Evolutionary conservation across 2,797 vertebrate species (phyloP).

Genomic region (Lacerta viridis): DNA sequence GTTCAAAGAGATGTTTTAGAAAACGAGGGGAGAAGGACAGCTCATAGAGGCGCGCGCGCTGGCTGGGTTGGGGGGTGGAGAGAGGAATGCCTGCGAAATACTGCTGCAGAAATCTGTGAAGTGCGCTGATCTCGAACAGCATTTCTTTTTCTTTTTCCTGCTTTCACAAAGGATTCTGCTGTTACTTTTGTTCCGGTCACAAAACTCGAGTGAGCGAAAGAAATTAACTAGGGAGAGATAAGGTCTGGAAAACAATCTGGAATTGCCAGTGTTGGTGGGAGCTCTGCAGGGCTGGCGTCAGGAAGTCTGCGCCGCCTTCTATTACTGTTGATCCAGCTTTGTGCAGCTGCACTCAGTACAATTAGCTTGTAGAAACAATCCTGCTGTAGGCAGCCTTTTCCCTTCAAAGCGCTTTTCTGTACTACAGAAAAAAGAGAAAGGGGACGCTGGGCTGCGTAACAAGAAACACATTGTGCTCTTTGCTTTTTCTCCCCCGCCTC

Average conservation of each 20-base stretch:
- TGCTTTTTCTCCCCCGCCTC: not conserved
- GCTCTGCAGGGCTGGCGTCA: slow-evolving; percentile 88
- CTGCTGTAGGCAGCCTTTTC: slow-evolving; percentile 82
- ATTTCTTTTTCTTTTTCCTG: slow-evolving; percentile 57
- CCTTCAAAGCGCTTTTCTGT: slow-evolving; percentile 82
- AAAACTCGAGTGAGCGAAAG: slow-evolving; percentile 72
- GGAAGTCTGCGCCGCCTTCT: slow-evolving; percentile 86
- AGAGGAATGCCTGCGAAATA: slow-evolving; percentile 57
- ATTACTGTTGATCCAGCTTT: slow-evolving; percentile 85
- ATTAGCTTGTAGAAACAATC: slow-evolving; percentile 84
- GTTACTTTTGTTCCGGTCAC: slow-evolving; percentile 80
- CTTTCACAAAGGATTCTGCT: slow-evolving; percentile 76
- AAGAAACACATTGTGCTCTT: slow-evolving; percentile 79
- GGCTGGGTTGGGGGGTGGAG: not conserved
- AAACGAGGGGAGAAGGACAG: not conserved
- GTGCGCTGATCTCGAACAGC: slow-evolving; percentile 64
- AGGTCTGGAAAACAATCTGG: slow-evolving; percentile 86
- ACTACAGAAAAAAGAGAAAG: slow-evolving; percentile 60
- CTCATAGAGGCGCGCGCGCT: not conserved
- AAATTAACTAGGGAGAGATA: slow-evolving; percentile 81
- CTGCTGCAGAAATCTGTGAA: slow-evolving; percentile 70
- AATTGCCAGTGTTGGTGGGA: slow-evolving; percentile 84
- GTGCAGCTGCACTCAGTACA: slow-evolving; percentile 85
- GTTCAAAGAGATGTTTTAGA: slow-evolving; percentile 64
- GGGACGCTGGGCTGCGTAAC: slow-evolving; percentile 66